Evolutionary conservation across 1,140 invertebrate species (phyloP).

Genomic region (Drusus annulatus): DNA sequence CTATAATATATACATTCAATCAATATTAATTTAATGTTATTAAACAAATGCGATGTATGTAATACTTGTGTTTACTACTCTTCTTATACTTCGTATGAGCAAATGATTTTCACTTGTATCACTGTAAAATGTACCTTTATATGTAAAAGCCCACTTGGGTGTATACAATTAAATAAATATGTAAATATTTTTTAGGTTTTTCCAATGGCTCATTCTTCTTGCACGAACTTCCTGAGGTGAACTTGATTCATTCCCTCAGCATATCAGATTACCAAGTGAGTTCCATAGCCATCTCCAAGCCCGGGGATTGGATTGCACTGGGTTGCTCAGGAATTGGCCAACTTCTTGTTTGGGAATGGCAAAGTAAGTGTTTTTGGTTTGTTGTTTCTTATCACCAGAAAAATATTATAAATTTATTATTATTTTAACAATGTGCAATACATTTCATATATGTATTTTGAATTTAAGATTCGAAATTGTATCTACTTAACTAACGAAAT

Average conservation of each 20-base stretch:
- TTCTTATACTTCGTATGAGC: too few relatives aligned
- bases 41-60: too few relatives aligned
- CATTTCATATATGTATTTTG: slow-evolving; percentile 9
- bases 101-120: too few relatives aligned
- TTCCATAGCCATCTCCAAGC: slow-evolving; percentile 85
- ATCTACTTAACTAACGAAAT: too few relatives aligned
- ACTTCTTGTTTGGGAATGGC: slow-evolving; percentile 98
- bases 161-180: too few relatives aligned
- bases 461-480: slow-evolving; percentile 19
- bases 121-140: too few relatives aligned
- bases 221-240: slow-evolving; percentile 94
- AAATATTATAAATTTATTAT: background rate
- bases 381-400: background rate
- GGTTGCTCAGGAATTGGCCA: slow-evolving; percentile 90
- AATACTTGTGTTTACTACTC: too few relatives aligned
- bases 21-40: too few relatives aligned
- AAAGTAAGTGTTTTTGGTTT: slow-evolving; percentile 75
- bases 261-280: slow-evolving; percentile 87
- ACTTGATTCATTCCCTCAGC: slow-evolving; percentile 91
- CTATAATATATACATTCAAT: too few relatives aligned
- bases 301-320: slow-evolving; percentile 96
- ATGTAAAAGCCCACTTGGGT: too few relatives aligned
- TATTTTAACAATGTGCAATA: slow-evolving; percentile 15
- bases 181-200: slow-evolving; percentile 52
- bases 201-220: slow-evolving; percentile 81